Percentiles rank a stretch among this genome's conserved stretches.
Conservation (phyloP, 2,797 vertebrate species). For the Botia kubotai region DNA sequence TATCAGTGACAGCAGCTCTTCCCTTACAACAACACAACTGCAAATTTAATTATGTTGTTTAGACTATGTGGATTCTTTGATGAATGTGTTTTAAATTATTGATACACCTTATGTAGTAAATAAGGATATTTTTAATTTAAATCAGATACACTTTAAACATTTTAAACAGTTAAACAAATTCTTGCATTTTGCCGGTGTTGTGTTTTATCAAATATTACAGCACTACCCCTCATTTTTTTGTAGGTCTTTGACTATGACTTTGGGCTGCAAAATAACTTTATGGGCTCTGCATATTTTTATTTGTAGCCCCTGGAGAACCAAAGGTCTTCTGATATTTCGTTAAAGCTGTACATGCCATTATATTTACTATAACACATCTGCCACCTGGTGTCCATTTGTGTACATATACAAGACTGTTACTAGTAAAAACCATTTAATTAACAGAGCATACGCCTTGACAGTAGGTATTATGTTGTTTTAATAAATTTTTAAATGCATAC, state of each 20-base stretch:
- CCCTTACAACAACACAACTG: too few relatives aligned
- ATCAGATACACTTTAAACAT: background rate
- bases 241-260: slow-evolving; percentile 98
- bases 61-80: background rate
- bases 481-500: background rate
- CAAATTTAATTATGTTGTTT: background rate
- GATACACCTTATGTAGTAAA: too few relatives aligned
- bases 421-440: too few relatives aligned
- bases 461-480: background rate
- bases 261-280: slow-evolving; percentile 96
- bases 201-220: background rate
- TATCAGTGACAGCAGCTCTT: too few relatives aligned
- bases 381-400: slow-evolving; percentile 31
- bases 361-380: slow-evolving; percentile 16
- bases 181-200: background rate
- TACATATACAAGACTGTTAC: background rate
- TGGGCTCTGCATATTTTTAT: slow-evolving; percentile 91
- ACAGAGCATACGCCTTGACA: too few relatives aligned
- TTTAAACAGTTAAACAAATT: background rate
- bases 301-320: slow-evolving; percentile 89
- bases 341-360: background rate
- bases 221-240: slow-evolving; percentile 6
- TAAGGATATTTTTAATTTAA: too few relatives aligned
- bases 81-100: too few relatives aligned
- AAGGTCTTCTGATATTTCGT: slow-evolving; percentile 75